Evolutionary conservation across 1,140 invertebrate species (phyloP), one percentile per base, ranked within the genome.

Genomic region (Oryzaephilus surinamensis): DNA sequence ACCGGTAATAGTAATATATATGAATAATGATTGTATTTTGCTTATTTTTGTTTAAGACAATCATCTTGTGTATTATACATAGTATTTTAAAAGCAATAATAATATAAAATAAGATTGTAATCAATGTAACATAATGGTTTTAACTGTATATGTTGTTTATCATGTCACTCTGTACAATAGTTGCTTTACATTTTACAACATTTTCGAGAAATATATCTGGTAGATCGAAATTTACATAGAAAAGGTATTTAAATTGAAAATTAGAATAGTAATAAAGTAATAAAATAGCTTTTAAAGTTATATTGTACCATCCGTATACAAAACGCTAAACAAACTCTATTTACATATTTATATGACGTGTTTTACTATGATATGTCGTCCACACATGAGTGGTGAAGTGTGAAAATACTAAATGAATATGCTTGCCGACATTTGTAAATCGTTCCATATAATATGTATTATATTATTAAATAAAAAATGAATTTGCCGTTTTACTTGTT

Each of bases 241-340:
- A 52, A 49, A 49, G 50, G 50, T 49, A 52, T 52, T 52, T 52
- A 52, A 52, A 52, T 52, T 46, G 46, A 49, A 46, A 52, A 52
- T 52, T 52, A 52, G 50, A 52, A 52, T 52, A 52, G 50, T 49
- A 52, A 52, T 52, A 52, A 52, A 52, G 50, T 52, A 52, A 52
- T 52, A 52, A 52, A 52, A 49, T 52, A 49, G 50, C 50, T 49
- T 49, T 49, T 49, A 48, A 51, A 41, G 44, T 46, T 51, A n/a
- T 48, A 51, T 48, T 48, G 43, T 45, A n/a, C 43, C 43, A 48
- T 51, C 40, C 45, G n/a, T n/a, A n/a, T n/a, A 32, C 50, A 45
- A 43, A 24, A 46, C 41, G 50, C 39, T 49, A 49, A 43, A 51
- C 33, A 41, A 46, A 48, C 40, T 38, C 41, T 39, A 46, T 46